Evolutionary conservation across 2,797 vertebrate genomes (phyloP).

Genomic region (Enteromius thamalakanensis): DNA sequence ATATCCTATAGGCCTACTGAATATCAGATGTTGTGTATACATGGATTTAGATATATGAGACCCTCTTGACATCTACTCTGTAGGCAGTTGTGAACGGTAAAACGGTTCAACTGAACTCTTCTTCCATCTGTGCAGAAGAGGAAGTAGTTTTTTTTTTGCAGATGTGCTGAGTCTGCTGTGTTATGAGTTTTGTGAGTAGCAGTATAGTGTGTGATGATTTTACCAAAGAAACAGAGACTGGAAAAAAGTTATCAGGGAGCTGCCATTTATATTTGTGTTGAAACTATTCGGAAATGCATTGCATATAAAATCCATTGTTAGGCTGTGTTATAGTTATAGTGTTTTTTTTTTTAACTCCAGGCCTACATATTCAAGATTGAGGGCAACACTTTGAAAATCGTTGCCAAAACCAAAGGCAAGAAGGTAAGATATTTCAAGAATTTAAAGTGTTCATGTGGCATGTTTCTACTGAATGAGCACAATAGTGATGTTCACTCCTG

Average conservation of each 20-base stretch:
- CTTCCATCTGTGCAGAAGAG: constrained; percentile 43
- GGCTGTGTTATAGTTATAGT: background rate
- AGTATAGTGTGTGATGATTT: background rate
- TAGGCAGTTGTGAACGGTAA: constrained; percentile 15
- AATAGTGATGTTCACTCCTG: background rate
- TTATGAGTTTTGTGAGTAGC: constrained; percentile 24
- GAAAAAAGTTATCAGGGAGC: background rate
- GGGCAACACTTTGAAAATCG: constrained; percentile 73
- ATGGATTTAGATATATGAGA: background rate
- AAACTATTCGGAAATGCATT: background rate
- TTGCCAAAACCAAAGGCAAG: constrained; percentile 78
- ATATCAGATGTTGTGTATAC: background rate
- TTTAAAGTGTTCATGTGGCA: background rate
- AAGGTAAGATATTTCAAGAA: constrained; percentile 77
- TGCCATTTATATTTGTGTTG: background rate
- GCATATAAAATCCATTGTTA: background rate
- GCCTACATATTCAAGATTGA: constrained; percentile 86
- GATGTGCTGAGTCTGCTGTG: constrained; percentile 30
- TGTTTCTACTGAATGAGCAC: background rate
- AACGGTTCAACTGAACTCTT: constrained; percentile 30
- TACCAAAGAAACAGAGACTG: constrained; percentile 25
- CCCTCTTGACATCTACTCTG: background rate
- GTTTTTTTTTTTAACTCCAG: constrained; percentile 70
- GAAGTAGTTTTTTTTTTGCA: constrained; percentile 43
- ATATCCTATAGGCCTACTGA: background rate